Evolutionary conservation across 2,113 vertebrate species (phyloP).

Genomic region (Sinocyclocheilus rhinocerous): DNA sequence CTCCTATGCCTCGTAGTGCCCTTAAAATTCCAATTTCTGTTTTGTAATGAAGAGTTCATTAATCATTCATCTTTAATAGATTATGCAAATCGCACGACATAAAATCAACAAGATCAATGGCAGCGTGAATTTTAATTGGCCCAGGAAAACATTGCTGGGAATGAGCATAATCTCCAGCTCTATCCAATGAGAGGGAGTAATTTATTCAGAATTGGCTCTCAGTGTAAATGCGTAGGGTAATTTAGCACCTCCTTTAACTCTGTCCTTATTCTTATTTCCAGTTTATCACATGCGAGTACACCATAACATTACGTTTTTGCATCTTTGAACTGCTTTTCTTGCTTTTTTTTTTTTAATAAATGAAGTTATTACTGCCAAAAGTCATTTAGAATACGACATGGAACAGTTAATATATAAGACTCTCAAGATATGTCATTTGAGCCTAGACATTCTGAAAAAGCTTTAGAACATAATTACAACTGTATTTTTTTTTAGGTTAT

Average conservation of each 20-base stretch:
- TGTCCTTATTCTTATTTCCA: slow-evolving; percentile 74
- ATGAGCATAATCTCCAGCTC: slow-evolving; percentile 89
- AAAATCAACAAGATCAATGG: slow-evolving; percentile 99
- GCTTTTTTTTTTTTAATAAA: slow-evolving; percentile 50
- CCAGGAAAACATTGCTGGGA: slow-evolving; percentile 93
- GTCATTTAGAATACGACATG: slow-evolving; percentile 46
- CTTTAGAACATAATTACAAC: slow-evolving; percentile 39
- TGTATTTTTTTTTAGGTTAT: slow-evolving; percentile 4
- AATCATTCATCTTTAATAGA: slow-evolving; percentile 99
- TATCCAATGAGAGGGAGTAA: slow-evolving; percentile 87
- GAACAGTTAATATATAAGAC: slow-evolving; percentile 46
- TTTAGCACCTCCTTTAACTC: slow-evolving; percentile 74
- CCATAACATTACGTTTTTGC: slow-evolving; percentile 69
- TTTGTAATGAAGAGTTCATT: slow-evolving; percentile 84
- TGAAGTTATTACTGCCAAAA: slow-evolving; percentile 53
- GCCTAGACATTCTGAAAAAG: slow-evolving; percentile 27
- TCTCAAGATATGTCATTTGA: slow-evolving; percentile 40
- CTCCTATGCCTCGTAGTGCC: slow-evolving; percentile 63
- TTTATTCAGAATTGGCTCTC: slow-evolving; percentile 93
- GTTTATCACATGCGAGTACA: slow-evolving; percentile 76
- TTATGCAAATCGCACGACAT: slow-evolving; percentile 95
- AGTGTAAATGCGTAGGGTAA: slow-evolving; percentile 86
- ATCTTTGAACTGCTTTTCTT: slow-evolving; percentile 47
- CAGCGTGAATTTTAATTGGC: slow-evolving; percentile 93
- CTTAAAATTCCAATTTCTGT: slow-evolving; percentile 75